These are phyloP conservation scores for Scaptomyza hsui DNA, from an alignment of 1,140 invertebrate species.

Conservation along the genomic window DNA sequence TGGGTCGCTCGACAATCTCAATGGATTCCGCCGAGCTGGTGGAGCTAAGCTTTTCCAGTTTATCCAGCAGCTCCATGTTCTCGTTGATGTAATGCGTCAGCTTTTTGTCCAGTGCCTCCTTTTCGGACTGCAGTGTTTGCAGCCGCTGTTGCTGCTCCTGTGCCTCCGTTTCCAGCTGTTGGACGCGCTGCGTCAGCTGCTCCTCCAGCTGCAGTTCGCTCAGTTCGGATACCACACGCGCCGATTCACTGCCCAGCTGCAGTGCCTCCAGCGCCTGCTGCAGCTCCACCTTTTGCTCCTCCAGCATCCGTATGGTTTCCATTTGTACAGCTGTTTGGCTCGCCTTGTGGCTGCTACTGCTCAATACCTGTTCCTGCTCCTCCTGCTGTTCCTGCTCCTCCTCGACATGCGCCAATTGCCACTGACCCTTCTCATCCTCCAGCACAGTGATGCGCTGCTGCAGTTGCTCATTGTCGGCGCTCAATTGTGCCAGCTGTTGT, in stretches of 20 bases:
- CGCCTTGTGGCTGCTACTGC: neutral
- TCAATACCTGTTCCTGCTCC: neutral
- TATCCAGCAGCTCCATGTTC: constrained; percentile 88
- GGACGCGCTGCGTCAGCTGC: constrained; percentile 83
- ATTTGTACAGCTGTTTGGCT: constrained; percentile 43
- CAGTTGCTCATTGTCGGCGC: constrained; percentile 87
- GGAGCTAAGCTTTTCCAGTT: constrained; percentile 88
- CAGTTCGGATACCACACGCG: constrained; percentile 88
- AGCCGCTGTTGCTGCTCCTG: constrained; percentile 83
- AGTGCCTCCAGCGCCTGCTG: constrained; percentile 60
- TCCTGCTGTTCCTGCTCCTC: neutral
- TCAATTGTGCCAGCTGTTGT: constrained; percentile 87
- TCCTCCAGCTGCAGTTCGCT: constrained; percentile 88
- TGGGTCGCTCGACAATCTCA: constrained; percentile 88
- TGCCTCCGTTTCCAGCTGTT: constrained; percentile 86
- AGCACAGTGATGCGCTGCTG: constrained; percentile 92
- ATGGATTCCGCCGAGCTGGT: constrained; percentile 88
- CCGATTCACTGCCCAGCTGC: constrained; percentile 58
- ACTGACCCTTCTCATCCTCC: constrained; percentile 95
- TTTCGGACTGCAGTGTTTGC: constrained; percentile 85
- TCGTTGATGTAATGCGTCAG: constrained; percentile 87
- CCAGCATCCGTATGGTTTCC: constrained; percentile 70
- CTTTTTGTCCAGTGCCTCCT: constrained; percentile 85
- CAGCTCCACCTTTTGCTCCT: constrained; percentile 73
- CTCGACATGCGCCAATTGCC: constrained; percentile 87